A percentile compares a stretch with the other conserved stretches of the same genome.
Evolutionary conservation across 2,888 invertebrate genomes (phyloP).

Genomic region (Thecocarcelia acutangulata): DNA sequence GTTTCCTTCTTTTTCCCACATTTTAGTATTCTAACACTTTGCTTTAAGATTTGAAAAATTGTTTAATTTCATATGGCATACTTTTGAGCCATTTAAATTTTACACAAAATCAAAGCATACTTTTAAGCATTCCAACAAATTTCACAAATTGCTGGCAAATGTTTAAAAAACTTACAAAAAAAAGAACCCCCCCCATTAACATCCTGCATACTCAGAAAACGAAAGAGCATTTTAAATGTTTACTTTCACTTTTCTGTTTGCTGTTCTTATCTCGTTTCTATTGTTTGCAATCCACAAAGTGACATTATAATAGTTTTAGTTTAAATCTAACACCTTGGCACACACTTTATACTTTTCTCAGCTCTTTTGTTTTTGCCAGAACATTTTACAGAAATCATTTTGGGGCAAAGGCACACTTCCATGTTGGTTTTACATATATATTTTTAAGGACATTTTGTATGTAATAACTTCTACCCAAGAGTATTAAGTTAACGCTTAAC

Average conservation of each 20-base stretch:
- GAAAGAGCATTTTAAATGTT: slow-evolving; percentile 5
- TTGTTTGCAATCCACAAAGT: slow-evolving; percentile 47
- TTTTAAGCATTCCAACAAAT: slow-evolving; percentile 48
- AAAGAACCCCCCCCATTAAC: not conserved
- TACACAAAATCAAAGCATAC: slow-evolving; percentile 40
- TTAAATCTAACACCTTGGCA: slow-evolving; percentile 45
- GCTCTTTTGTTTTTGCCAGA: not conserved
- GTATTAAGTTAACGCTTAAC: slow-evolving; percentile 39
- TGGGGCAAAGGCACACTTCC: slow-evolving; percentile 15
- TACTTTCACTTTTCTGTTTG: slow-evolving; percentile 38
- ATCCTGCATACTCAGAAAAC: not conserved
- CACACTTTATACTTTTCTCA: not conserved
- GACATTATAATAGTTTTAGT: slow-evolving; percentile 51
- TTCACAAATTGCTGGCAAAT: slow-evolving; percentile 30
- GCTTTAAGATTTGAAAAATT: not conserved
- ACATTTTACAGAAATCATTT: slow-evolving; percentile 15
- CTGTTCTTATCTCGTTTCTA: slow-evolving; percentile 4
- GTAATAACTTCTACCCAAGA: slow-evolving; percentile 44
- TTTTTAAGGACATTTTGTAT: slow-evolving; percentile 32
- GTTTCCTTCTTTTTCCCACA: slow-evolving; percentile 1
- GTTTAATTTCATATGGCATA: slow-evolving; percentile 35
- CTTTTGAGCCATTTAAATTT: slow-evolving; percentile 28
- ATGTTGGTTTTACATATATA: not conserved
- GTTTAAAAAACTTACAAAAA: not conserved
- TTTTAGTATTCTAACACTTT: not conserved